phyloP scores from a whole-genome alignment of 2,888 invertebrate genomes.

The Oeneis ivallda region DNA sequence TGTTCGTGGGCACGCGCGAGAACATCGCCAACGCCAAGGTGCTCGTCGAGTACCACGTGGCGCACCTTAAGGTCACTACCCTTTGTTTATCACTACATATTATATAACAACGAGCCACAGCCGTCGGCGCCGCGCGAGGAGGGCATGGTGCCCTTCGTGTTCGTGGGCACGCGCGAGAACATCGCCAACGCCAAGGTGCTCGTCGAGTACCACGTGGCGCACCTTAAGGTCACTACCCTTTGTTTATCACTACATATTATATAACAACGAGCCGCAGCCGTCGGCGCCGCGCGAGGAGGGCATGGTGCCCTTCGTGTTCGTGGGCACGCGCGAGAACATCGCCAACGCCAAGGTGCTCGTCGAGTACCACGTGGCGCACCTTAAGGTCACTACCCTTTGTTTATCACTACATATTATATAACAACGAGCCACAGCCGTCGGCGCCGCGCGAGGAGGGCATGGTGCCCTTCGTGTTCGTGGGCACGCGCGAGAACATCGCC shows the following conservation, averaged over 20 bases:
- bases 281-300: slow-evolving; percentile 95
- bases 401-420: no score
- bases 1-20: slow-evolving; percentile 98
- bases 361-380: slow-evolving; percentile 97
- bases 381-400: slow-evolving; percentile 88
- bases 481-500: slow-evolving; percentile 97
- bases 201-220: slow-evolving; percentile 97
- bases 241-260: no score
- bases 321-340: slow-evolving; percentile 98
- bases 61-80: slow-evolving; percentile 91
- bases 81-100: no score
- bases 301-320: slow-evolving; percentile 99
- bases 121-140: slow-evolving; percentile 94
- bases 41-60: slow-evolving; percentile 97
- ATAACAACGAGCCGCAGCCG: slow-evolving; percentile 97
- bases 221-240: slow-evolving; percentile 89
- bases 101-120: slow-evolving; percentile 97
- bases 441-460: slow-evolving; percentile 96
- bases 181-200: slow-evolving; percentile 97
- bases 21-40: slow-evolving; percentile 98
- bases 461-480: slow-evolving; percentile 99
- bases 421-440: slow-evolving; percentile 96
- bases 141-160: slow-evolving; percentile 98
- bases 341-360: slow-evolving; percentile 96
- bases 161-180: slow-evolving; percentile 98